Evolutionary conservation across 2,113 vertebrate genomes (phyloP), one percentile per base, ranked within the genome.

Genomic region (Nematolebias whitei): DNA sequence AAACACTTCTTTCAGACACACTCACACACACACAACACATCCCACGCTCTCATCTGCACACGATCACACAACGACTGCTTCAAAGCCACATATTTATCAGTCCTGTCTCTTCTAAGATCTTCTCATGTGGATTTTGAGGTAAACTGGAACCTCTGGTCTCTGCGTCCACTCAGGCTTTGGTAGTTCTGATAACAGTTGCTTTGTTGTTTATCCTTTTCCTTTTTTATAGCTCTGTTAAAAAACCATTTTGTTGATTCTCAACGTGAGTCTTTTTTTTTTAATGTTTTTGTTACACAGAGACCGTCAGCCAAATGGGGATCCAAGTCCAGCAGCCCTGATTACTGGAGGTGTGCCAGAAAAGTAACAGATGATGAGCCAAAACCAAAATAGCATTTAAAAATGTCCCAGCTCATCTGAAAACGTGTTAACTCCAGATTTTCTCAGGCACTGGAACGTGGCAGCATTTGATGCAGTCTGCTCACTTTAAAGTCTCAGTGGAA

Each of bases 31-130:
- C 56, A 77, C 12, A 38, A 78, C 80, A 87, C 86, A 83, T 82
- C 90, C 86, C 79, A 88, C 87, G 59, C 78, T 43, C 88, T 85
- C 83, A 82, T 88, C 87, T 86, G 85, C 88, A 90, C 87, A 84
- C 38, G 64, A 85, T 87, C 83, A 82, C 79, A 84, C 79, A 85
- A 82, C 69, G 76, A 87, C 72, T 65, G 45, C 85, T 82, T 89
- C 84, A 88, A 85, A 90, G 86, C 80, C 82, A 78, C 74, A 79
- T 77, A 86, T 80, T 90, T 82, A 90, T 83, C 82, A 85, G 71
- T 58, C 51, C 64, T 81, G 76, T 89, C 74, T 59, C 68, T 88
- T 83, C 76, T 67, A 87, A 78, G 67, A 78, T 76, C 70, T 72
- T 77, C 75, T 83, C 54, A 81, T 88, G 74, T 59, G 73, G 60